Evolutionary conservation across 2,888 invertebrate species (phyloP), one percentile per base, ranked within the genome.

Genomic region (Ypsolopha sequella): DNA sequence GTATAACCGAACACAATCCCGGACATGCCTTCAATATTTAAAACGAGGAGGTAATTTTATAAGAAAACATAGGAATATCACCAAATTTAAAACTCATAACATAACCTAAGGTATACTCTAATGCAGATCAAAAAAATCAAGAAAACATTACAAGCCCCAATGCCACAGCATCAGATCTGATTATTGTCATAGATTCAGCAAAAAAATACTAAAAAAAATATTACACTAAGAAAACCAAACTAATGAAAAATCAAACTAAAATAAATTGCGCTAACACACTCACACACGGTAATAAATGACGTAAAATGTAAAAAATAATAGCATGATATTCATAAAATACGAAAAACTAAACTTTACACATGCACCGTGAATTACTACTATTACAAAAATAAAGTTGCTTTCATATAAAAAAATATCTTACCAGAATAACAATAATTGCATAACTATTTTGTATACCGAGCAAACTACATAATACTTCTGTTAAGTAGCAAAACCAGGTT

Each of bases 181-280:
- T 73, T 85, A 88, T 85, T 88, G 88, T 88, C 88, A 89, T 82
- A 85, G 80, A 82, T 82, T 82, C 81, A 80, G 80, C 74, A 69
- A 77, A 80, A 76, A 66, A 80, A 77, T 73, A 78, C 75, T 76
- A 87, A 73, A 69, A 88, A 87, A 73, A 66, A 73, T 84, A 87
- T 75, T 73, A 24, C 61, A 73, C 79, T 80, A 82, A 71, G 70
- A 78, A 82, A 71, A 84, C 74, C 73, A 70, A 73, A 80, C 54
- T 63, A 84, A 73, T 69, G 71, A 65, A 74, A 78, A 80, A 82
- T 77, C 74, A 64, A 84, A 82, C 84, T 84, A 85, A 82, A 84
- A 82, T 85, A 86, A 24, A 82, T 85, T 85, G 75, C 73, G 73
- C 82, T 84, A 82, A 82, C 78, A 84, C 85, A 85, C 85, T 75